phyloP scores from a whole-genome alignment of 2,888 invertebrate species.

The Drosophila kanekoi region DNA sequence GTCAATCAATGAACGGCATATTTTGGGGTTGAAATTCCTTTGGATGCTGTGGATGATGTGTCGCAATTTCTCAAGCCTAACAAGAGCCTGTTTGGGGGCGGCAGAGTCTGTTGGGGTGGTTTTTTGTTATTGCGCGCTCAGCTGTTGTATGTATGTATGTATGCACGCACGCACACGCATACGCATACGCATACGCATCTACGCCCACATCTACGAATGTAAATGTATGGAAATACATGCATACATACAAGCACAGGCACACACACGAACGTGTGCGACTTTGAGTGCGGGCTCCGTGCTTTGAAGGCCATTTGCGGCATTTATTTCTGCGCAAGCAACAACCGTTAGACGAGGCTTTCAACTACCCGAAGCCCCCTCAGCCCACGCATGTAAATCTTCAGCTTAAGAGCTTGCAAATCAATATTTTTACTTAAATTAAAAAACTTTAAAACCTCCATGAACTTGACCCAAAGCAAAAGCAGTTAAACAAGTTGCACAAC shows the following conservation, averaged over 20 bases:
- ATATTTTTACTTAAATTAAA: conserved; percentile 18
- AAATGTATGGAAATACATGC: neutral
- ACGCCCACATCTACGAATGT: neutral
- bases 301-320: conserved; percentile 53
- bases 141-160: conserved; percentile 32
- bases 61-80: conserved; percentile 38
- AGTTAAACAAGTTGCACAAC: neutral
- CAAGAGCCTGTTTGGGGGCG: conserved; percentile 7
- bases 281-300: conserved; percentile 27
- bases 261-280: conserved; percentile 17
- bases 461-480: conserved; percentile 13
- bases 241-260: neutral
- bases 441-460: neutral
- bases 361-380: neutral
- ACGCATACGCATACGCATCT: conserved; percentile 4
- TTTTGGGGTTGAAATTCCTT: conserved; percentile 60
- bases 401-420: conserved; percentile 23
- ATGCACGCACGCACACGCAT: conserved; percentile 1
- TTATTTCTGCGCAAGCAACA: conserved; percentile 28
- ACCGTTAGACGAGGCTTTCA: conserved; percentile 28
- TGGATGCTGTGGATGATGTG: conserved; percentile 48
- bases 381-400: conserved; percentile 5
- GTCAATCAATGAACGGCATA: conserved; percentile 38
- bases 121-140: conserved; percentile 54
- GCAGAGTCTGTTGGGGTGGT: conserved; percentile 42